A percentile compares a stretch with the other conserved stretches of the same genome.
These are phyloP conservation scores for Musca domestica DNA, from an alignment of 1,140 invertebrate species.

Conservation along the genomic window DNA sequence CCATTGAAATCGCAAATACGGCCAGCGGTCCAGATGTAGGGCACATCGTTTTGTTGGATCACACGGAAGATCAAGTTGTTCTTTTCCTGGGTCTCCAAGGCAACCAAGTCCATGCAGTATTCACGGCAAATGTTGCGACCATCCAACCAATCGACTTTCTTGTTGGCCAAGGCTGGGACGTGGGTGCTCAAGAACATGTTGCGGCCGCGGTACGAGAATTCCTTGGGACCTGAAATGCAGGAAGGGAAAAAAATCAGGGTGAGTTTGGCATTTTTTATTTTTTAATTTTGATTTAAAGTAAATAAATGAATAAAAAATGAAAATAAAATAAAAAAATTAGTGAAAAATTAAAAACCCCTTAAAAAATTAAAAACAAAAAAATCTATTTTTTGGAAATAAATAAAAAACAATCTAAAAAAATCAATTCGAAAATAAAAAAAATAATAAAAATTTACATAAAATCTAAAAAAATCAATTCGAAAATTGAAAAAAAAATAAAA, in stretches of 20 bases:
- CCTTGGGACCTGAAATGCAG: constrained; percentile 73
- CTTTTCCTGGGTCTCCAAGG: constrained; percentile 83
- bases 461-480: no score
- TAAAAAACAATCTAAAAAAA: no score
- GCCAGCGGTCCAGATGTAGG: constrained; percentile 89
- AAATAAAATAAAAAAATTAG: no score
- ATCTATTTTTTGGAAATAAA: no score
- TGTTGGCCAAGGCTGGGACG: constrained; percentile 71
- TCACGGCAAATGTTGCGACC: constrained; percentile 85
- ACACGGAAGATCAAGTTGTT: constrained; percentile 84
- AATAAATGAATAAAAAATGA: no score
- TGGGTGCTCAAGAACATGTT: constrained; percentile 88
- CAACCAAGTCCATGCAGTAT: constrained; percentile 89
- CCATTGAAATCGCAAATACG: constrained; percentile 91
- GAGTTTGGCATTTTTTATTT: background rate
- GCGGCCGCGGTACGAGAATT: constrained; percentile 81
- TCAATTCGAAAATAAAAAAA: no score
- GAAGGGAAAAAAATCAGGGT: background rate
- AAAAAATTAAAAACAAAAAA: no score
- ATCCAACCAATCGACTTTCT: constrained; percentile 85
- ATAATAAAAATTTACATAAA: no score
- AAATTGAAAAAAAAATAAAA: no score
- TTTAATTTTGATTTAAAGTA: background rate
- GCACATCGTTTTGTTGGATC: constrained; percentile 83
- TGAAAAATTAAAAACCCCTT: no score